Conservation (phyloP, 2,888 invertebrate genomes). For the Beris morrisii region DNA sequence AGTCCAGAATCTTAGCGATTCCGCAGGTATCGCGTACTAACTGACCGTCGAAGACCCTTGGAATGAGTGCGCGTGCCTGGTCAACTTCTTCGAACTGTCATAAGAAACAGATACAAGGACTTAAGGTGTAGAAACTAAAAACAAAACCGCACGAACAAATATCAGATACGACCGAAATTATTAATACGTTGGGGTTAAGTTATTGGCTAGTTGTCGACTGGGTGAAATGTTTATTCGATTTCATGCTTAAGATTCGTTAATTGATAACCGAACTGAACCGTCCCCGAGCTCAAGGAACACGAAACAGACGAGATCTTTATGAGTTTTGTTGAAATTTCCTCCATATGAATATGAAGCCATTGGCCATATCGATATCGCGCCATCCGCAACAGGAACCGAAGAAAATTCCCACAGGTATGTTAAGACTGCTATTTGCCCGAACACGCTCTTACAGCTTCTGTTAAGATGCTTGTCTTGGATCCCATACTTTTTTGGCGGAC, state of each 20-base stretch:
- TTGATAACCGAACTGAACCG: slow-evolving; percentile 22
- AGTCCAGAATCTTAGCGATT: no score
- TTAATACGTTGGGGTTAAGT: slow-evolving; percentile 32
- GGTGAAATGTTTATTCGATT: slow-evolving; percentile 32
- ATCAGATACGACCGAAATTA: slow-evolving; percentile 31
- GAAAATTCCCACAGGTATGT: background rate
- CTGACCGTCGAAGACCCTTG: no score
- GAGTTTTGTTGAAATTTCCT: slow-evolving; percentile 4
- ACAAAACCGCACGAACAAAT: slow-evolving; percentile 21
- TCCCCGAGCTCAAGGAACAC: background rate
- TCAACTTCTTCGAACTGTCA: no score
- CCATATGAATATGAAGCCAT: background rate
- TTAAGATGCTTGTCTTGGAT: slow-evolving; percentile 23
- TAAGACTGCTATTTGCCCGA: slow-evolving; percentile 23
- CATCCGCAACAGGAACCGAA: background rate
- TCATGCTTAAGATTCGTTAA: slow-evolving; percentile 29
- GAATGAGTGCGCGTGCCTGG: no score
- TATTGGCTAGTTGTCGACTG: slow-evolving; percentile 23
- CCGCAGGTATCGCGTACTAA: no score
- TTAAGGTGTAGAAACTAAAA: no score
- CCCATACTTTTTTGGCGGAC: slow-evolving; percentile 8
- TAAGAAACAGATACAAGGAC: no score
- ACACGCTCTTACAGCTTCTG: slow-evolving; percentile 28
- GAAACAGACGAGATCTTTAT: slow-evolving; percentile 17
- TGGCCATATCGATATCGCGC: slow-evolving; percentile 11